These are phyloP conservation scores for Rhabdomys dilectus DNA, from an alignment of 2,113 vertebrate species.

Conservation along the genomic window DNA sequence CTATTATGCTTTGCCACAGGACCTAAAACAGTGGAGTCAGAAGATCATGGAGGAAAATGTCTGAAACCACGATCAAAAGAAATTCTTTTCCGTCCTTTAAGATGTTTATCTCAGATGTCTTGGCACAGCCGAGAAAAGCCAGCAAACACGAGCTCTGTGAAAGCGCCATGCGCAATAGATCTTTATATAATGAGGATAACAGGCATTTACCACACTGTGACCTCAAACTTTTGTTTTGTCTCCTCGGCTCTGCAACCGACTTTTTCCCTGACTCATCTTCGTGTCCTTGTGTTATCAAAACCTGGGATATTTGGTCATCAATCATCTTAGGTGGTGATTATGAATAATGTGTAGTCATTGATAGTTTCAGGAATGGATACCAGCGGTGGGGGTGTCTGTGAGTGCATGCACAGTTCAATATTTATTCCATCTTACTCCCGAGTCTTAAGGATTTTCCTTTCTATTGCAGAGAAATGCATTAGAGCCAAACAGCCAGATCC, in stretches of 20 bases:
- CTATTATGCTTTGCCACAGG: background rate
- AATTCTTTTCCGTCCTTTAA: background rate
- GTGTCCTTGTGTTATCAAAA: slow-evolving; percentile 13
- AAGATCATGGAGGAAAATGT: background rate
- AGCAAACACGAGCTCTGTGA: background rate
- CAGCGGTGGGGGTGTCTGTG: background rate
- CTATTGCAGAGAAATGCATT: background rate
- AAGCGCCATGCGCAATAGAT: background rate
- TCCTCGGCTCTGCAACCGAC: background rate
- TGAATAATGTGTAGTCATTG: background rate
- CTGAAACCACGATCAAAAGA: background rate
- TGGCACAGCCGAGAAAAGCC: background rate
- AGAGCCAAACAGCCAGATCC: background rate
- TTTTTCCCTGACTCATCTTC: background rate
- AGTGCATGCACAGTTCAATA: background rate
- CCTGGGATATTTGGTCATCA: background rate
- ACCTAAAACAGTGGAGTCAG: background rate
- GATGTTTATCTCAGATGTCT: background rate
- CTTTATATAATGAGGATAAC: background rate
- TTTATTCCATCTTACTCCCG: background rate
- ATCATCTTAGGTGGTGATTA: slow-evolving; percentile 18
- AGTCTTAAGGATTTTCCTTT: background rate
- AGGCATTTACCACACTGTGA: background rate
- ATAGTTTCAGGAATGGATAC: background rate
- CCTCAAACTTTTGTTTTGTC: slow-evolving; percentile 28